Percentiles rank a stretch among this genome's conserved stretches.
Conservation (phyloP, 2,797 vertebrate genomes). For the Enteromius mattozi region DNA sequence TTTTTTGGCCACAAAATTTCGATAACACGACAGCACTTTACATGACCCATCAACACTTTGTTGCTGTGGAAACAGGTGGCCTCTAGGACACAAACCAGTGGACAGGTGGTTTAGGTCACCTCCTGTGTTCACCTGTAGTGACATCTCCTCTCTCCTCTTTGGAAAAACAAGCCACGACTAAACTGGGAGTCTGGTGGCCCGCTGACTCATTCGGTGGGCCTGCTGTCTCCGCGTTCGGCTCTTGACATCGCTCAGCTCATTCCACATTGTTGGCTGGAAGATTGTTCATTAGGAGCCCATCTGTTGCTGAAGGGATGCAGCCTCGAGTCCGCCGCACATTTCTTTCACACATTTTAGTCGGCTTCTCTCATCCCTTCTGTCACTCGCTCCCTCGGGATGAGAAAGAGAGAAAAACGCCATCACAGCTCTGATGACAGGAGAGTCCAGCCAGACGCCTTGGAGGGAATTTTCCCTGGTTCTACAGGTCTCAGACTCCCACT, state of each 20-base stretch:
- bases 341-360: constrained; percentile 25
- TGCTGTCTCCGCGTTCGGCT: neutral
- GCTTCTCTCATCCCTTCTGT: constrained; percentile 18
- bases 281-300: constrained; percentile 52
- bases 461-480: constrained; percentile 23
- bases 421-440: constrained; percentile 24
- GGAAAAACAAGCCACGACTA: neutral
- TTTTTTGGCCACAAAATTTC: neutral
- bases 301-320: constrained; percentile 40
- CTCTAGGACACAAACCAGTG: constrained; percentile 5
- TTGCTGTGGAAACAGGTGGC: constrained; percentile 45
- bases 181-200: neutral
- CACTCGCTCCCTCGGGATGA: constrained; percentile 31
- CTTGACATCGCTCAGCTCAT: constrained; percentile 20
- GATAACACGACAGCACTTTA: neutral
- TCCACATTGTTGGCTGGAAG: constrained; percentile 38
- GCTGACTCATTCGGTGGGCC: constrained; percentile 20
- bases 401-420: constrained; percentile 26
- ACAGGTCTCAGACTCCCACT: constrained; percentile 26
- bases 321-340: constrained; percentile 18
- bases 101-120: constrained; percentile 57
- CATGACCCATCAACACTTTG: constrained; percentile 1
- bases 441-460: constrained; percentile 11
- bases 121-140: constrained; percentile 44
- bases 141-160: constrained; percentile 21